Evolutionary conservation across 2,113 vertebrate genomes (phyloP).

Genomic region (Herpailurus yagouaroundi): DNA sequence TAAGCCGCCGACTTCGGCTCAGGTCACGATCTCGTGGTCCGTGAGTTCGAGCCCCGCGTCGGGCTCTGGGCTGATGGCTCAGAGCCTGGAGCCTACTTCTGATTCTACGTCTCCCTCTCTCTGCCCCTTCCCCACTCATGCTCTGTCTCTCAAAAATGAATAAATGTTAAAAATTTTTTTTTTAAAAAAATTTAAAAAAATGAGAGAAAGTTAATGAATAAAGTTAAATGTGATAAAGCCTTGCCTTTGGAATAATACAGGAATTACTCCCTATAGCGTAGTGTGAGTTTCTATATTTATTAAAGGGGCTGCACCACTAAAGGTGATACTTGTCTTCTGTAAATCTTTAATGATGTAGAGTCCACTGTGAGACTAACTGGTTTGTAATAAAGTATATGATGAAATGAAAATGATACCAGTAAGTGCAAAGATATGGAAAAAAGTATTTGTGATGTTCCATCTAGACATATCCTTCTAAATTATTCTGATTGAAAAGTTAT

Average conservation of each 20-base stretch:
- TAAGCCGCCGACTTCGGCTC: too few relatives aligned
- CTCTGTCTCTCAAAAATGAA: too few relatives aligned
- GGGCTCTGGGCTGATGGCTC: too few relatives aligned
- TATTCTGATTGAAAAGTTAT: background rate
- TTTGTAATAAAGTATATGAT: constrained; percentile 9
- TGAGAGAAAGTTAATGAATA: background rate
- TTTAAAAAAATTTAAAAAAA: too few relatives aligned
- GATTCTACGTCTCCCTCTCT: too few relatives aligned
- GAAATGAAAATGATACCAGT: background rate
- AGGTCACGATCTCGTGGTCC: too few relatives aligned
- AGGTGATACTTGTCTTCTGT: background rate
- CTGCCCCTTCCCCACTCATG: too few relatives aligned
- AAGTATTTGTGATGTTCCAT: background rate
- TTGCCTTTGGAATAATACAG: background rate
- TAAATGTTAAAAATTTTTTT: too few relatives aligned
- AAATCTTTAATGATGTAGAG: background rate
- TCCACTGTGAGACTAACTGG: background rate
- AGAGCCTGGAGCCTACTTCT: too few relatives aligned
- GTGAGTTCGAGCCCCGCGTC: too few relatives aligned
- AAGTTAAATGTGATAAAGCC: background rate
- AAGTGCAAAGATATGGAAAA: background rate
- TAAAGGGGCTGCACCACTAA: background rate
- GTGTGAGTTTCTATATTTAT: background rate
- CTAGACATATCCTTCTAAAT: background rate
- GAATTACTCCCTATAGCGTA: background rate